phyloP scores from a whole-genome alignment of 2,888 invertebrate genomes.

The Seira musarum region DNA sequence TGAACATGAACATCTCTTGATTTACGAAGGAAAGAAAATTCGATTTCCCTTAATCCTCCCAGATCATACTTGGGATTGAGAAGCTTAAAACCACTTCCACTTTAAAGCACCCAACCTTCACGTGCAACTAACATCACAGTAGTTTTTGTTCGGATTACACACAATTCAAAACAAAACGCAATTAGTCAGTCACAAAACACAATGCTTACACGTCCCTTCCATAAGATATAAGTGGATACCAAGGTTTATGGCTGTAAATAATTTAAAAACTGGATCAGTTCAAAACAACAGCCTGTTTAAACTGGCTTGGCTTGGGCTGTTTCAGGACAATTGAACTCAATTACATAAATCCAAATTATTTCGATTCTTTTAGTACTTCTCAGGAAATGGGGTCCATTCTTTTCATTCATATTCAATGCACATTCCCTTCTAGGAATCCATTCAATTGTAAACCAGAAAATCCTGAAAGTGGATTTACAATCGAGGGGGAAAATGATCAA shows the following conservation, averaged over 20 bases:
- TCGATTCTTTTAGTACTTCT: slow-evolving; percentile 11
- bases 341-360: slow-evolving; percentile 42
- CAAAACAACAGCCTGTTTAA: neutral
- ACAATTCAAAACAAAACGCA: neutral
- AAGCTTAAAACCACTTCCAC: neutral
- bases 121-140: neutral
- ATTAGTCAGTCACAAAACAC: neutral
- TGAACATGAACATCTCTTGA: neutral
- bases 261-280: slow-evolving; percentile 9
- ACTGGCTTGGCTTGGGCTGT: neutral
- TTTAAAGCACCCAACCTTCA: neutral
- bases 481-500: too few relatives aligned
- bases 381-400: neutral
- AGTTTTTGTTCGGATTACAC: neutral
- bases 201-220: neutral
- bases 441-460: too few relatives aligned
- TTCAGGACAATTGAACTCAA: slow-evolving; percentile 30
- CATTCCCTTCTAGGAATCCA: too few relatives aligned
- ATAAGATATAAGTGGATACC: neutral
- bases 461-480: too few relatives aligned
- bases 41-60: slow-evolving; percentile 8
- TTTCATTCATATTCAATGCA: too few relatives aligned
- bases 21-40: neutral
- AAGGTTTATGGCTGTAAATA: neutral
- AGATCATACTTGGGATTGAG: slow-evolving; percentile 6